Evolutionary conservation across 2,113 vertebrate species (phyloP), one percentile per base, ranked within the genome.

Genomic region (Leucoraja erinaceus): DNA sequence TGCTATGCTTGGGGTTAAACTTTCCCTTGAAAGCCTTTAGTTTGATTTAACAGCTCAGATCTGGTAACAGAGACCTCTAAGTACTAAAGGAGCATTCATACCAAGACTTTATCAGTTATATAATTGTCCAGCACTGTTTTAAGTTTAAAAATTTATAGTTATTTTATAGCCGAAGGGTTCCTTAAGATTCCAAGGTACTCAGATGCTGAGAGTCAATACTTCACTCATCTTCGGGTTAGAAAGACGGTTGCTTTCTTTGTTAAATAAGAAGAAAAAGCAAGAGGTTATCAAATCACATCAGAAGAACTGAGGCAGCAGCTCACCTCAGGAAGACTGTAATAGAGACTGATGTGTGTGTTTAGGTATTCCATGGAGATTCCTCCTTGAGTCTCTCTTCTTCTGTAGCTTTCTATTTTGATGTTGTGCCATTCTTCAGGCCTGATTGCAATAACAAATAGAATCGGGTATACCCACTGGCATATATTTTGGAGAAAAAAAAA

Each of bases 271-370:
- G 63, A 54, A 72, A 91, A 54, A 91, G 68, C 31, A 72, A 54
- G 90, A 91, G 90, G 90, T 72, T 91, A 74, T 91, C 68, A 91
- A 72, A 74, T 91, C 33, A 25, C 20, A 54, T 91, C 68, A 20
- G 66, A 54, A 72, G 66, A 91, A 74, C 90, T 72, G 90, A 91
- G 54, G 68, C 66, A 74, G 47, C 38, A 5, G 9, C 33, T 91
- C 68, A 47, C 90, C 90, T 72, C 66, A 91, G 68, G 38, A 91
- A 91, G 90, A 70, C 68, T 91, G 90, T 91, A 91, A 91, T 74
- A 47, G 25, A 91, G 90, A 91, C 68, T 91, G 90, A 91, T 91
- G 90, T 91, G 90, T 70, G 90, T 91, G 68, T 91, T 91, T 91
- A 91, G 72, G 68, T 72, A 91, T 72, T 91, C 90, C 90, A 47